A percentile compares a stretch with the other conserved stretches of the same genome.
phyloP scores from a whole-genome alignment of 2,797 vertebrate genomes.

The Morus bassanus region DNA sequence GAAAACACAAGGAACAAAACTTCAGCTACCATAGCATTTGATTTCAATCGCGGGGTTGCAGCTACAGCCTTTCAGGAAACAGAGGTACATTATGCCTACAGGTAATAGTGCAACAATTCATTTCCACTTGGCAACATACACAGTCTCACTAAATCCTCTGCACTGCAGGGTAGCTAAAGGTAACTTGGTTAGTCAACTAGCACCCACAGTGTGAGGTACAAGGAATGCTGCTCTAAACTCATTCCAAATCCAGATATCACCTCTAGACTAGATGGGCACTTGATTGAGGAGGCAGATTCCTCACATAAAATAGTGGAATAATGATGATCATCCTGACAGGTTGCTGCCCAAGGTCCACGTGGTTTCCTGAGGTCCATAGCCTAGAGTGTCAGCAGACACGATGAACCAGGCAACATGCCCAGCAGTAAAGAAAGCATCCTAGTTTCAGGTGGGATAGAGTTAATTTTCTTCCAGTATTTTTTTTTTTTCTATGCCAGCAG shows the following conservation, averaged over 20 bases:
- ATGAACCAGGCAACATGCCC: background rate
- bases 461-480: background rate
- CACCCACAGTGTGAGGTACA: background rate
- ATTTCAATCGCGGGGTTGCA: background rate
- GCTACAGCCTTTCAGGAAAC: background rate
- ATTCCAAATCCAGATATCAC: background rate
- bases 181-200: background rate
- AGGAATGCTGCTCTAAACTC: background rate
- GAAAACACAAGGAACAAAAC: background rate
- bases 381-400: background rate
- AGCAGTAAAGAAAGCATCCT: background rate
- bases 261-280: background rate
- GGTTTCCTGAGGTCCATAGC: background rate
- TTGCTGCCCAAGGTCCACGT: background rate
- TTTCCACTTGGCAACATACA: background rate
- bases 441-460: no score
- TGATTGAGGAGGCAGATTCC: background rate
- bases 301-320: background rate
- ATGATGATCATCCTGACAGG: background rate
- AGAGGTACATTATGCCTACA: background rate
- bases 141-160: background rate
- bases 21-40: background rate
- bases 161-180: fast-evolving
- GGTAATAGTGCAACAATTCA: background rate
- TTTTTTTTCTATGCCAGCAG: background rate